phyloP scores from a whole-genome alignment of 2,113 vertebrate species.

The Ammodytes marinus region DNA sequence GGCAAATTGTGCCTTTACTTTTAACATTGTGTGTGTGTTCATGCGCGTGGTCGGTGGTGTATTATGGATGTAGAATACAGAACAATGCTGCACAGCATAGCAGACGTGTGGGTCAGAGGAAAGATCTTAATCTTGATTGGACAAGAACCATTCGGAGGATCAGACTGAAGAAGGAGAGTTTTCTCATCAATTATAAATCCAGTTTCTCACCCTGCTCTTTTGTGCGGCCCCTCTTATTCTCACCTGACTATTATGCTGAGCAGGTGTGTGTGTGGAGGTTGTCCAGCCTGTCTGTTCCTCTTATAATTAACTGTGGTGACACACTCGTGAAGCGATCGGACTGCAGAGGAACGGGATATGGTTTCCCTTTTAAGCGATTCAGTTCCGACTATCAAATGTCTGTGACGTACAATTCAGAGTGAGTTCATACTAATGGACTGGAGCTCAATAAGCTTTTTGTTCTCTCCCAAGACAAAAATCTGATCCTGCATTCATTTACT shows the following conservation, averaged over 20 bases:
- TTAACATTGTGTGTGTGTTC: too few species aligned
- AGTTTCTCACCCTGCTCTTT: not conserved
- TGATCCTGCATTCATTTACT: not conserved
- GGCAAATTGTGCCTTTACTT: too few species aligned
- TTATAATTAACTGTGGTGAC: not conserved
- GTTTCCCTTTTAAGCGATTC: not conserved
- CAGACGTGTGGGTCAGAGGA: not conserved
- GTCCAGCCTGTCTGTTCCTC: not conserved
- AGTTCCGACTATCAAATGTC: too few species aligned
- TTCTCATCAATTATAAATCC: not conserved
- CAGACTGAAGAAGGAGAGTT: not conserved
- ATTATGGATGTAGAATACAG: not conserved
- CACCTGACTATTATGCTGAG: not conserved
- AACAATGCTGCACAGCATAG: not conserved
- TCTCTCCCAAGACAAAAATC: not conserved
- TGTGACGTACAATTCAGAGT: not conserved
- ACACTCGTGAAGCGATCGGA: not conserved
- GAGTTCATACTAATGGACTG: not conserved
- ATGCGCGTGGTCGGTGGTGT: too few species aligned
- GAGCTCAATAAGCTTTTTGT: not conserved
- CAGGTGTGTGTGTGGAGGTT: conserved; percentile 5
- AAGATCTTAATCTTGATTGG: not conserved
- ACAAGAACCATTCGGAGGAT: not conserved
- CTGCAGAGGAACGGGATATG: not conserved
- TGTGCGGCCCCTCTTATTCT: not conserved